phyloP scores from a whole-genome alignment of 2,888 invertebrate genomes.

The Caenorhabditis becei region DNA sequence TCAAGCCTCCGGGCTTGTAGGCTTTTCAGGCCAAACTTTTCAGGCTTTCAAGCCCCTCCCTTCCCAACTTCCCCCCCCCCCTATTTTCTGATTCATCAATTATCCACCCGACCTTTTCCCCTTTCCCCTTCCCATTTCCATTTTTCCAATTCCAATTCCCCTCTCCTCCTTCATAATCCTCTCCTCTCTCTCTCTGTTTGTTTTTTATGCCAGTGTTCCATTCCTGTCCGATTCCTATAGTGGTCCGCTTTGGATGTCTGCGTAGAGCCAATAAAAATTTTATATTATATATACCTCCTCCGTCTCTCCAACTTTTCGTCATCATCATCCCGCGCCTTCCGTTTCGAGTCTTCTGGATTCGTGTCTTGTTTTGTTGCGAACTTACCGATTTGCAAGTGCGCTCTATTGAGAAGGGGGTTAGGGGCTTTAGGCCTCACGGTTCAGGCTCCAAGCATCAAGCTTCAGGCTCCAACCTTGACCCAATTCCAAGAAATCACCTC shows the following conservation, averaged over 20 bases:
- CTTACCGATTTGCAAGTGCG: background rate
- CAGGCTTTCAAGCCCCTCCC: background rate
- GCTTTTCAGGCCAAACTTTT: background rate
- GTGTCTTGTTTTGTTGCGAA: conserved; percentile 43
- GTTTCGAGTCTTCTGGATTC: too few species aligned
- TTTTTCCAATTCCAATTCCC: background rate
- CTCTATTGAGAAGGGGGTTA: too few species aligned
- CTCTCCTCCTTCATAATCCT: background rate
- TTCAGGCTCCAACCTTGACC: too few species aligned
- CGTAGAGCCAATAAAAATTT: conserved; percentile 31
- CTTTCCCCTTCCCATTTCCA: background rate
- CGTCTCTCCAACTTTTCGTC: conserved; percentile 18
- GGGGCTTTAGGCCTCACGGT: too few species aligned
- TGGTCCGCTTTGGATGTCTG: too few species aligned
- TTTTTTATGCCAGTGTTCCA: conserved; percentile 3
- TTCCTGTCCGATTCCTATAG: background rate
- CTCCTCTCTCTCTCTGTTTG: conserved; percentile 8
- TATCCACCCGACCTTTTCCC: too few species aligned
- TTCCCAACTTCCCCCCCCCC: background rate
- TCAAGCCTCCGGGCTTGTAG: background rate
- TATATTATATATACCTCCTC: conserved; percentile 29
- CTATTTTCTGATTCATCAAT: too few species aligned
- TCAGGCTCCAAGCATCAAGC: too few species aligned
- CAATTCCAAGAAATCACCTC: too few species aligned
- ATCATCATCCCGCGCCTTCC: too few species aligned